A percentile compares a stretch with the other conserved stretches of the same genome.
Evolutionary conservation across 2,888 invertebrate genomes (phyloP).

Genomic region (Ligdia adustata): DNA sequence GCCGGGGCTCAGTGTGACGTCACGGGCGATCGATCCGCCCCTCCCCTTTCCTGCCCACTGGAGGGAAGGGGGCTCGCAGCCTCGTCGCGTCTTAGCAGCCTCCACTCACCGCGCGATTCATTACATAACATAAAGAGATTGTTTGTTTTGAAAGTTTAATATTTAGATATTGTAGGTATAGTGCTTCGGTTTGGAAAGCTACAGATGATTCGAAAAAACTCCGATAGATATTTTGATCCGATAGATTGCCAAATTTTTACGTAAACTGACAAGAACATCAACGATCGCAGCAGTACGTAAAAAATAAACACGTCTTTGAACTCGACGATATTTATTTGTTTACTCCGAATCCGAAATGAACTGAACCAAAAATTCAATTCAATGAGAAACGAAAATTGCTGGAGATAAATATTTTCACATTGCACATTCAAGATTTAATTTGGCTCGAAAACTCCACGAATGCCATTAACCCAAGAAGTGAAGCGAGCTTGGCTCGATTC

Average conservation of each 20-base stretch:
- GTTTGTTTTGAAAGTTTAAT: constrained; percentile 41
- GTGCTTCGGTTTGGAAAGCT: no score
- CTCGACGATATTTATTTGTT: no score
- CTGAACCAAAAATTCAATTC: neutral
- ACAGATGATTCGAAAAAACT: no score
- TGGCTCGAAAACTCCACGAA: constrained; percentile 17
- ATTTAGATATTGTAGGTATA: no score
- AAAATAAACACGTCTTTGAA: no score
- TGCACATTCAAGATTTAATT: constrained; percentile 21
- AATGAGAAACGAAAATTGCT: constrained; percentile 1
- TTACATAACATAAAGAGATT: constrained; percentile 49
- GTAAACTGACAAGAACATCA: no score
- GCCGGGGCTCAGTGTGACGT: constrained; percentile 70
- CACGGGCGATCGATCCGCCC: constrained; percentile 70
- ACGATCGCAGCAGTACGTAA: no score
- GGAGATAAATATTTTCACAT: constrained; percentile 13
- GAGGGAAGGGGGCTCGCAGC: constrained; percentile 31
- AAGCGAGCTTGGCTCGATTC: constrained; percentile 18
- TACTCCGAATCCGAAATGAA: no score
- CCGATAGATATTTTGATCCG: no score
- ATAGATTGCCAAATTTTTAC: no score
- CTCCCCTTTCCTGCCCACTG: constrained; percentile 33
- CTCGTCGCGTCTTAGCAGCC: constrained; percentile 31
- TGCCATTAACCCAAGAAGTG: constrained; percentile 19
- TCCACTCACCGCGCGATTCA: constrained; percentile 46